A percentile compares a stretch with the other conserved stretches of the same genome.
Evolutionary conservation across 2,797 vertebrate species (phyloP).

Genomic region (Gorsachius magnificus): DNA sequence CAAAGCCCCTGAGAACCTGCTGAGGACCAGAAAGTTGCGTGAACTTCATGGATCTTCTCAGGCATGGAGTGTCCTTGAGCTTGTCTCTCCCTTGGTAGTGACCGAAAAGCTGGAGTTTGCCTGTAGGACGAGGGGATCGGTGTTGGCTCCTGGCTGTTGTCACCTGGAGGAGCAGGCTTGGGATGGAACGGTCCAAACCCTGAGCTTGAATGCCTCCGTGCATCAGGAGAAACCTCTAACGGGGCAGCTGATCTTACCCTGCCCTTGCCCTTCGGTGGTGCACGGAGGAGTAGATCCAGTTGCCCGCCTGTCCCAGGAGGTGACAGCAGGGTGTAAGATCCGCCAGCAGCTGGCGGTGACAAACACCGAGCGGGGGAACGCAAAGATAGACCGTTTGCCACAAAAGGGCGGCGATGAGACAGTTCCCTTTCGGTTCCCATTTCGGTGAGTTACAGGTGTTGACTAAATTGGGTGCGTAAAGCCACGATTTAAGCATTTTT

Average conservation of each 20-base stretch:
- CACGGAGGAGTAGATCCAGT: neutral
- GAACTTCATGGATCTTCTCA: neutral
- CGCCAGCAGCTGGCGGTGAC: neutral
- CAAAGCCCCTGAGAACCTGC: neutral
- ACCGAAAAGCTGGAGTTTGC: neutral
- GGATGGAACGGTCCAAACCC: neutral
- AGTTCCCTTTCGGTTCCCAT: neutral
- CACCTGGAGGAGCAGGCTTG: neutral
- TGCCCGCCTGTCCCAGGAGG: neutral
- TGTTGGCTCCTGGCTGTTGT: neutral
- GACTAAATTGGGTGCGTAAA: neutral
- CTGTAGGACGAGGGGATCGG: rapidly evolving
- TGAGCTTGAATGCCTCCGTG: neutral
- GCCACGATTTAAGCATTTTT: neutral
- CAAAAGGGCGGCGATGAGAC: neutral
- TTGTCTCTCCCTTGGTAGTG: neutral
- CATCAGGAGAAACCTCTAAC: rapidly evolving
- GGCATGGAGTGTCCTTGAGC: neutral
- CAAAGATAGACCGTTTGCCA: neutral
- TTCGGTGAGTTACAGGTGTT: neutral
- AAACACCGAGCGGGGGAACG: rapidly evolving
- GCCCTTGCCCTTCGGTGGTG: neutral
- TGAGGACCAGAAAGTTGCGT: neutral
- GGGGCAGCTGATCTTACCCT: neutral
- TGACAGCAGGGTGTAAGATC: neutral